Evolutionary conservation across 2,888 invertebrate species (phyloP), one percentile per base, ranked within the genome.

Genomic region (Acheta domesticus): DNA sequence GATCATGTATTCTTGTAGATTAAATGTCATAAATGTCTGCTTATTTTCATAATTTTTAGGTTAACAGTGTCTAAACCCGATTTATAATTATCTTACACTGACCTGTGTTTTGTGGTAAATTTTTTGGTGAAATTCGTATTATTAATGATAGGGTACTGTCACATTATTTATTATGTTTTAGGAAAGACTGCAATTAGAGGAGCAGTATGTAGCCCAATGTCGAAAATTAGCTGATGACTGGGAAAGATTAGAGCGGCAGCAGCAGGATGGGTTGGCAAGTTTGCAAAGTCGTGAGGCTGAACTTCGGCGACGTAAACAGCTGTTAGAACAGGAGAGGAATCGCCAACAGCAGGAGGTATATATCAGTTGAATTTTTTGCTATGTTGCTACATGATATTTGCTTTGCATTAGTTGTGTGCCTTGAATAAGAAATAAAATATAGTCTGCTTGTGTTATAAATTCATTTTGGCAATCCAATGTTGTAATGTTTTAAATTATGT

Each of bases 181-280:
- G 85, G 84, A 85, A 76, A 83, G 91, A 1, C 86, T 87, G 83
- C 91, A 87, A 83, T 90, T 92, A 89, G 91, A 91, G 84, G 88
- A 91, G 81, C 92, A 93, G 84, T 93, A 93, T 88, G 92, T 92
- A 5, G 89, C 91, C 0, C 93, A 93, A 79, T 90, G 91, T 82
- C 86, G 88, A 11, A 87, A 88, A 36, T 81, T 85, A 23, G 19
- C 86, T 86, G 84, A 89, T 87, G 80, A 90, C 88, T 83, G 89
- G 88, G 89, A 91, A 62, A 89, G 91, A 81, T 85, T 91, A 79
- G 91, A 91, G 84, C 88, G 90, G 62, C 91, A 91, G 82, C 88
- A 91, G 85, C 89, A 90, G 80, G 89, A 91, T 82, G 88, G 89
- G 48, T 88, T 92, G 83, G 87, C 89, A 48, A 86, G 90, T 80